phyloP scores from a whole-genome alignment of 2,113 vertebrate genomes.

The Crotalus horridus region DNA sequence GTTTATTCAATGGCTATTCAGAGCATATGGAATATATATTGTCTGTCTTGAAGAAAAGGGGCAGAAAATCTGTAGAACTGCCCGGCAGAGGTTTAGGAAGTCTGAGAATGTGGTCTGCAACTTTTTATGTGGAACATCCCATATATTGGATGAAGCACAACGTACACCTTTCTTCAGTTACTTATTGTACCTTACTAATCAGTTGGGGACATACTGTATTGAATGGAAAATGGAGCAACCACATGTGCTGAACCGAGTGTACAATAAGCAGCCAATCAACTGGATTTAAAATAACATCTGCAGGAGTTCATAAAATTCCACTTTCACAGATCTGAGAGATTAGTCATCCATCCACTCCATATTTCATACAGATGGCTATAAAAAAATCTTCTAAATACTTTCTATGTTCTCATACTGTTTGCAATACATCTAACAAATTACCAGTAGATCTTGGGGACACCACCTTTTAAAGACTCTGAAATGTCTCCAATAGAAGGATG shows the following conservation, averaged over 20 bases:
- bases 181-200: background rate
- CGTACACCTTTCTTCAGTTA: background rate
- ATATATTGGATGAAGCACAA: background rate
- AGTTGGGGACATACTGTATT: background rate
- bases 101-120: background rate
- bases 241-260: background rate
- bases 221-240: background rate
- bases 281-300: background rate
- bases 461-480: background rate
- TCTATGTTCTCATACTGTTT: background rate
- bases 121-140: background rate
- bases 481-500: background rate
- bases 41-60: background rate
- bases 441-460: background rate
- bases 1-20: background rate
- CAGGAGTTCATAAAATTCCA: background rate
- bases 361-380: background rate
- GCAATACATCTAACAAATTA: background rate
- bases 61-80: background rate
- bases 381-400: background rate
- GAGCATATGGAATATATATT: background rate
- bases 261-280: background rate
- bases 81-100: background rate
- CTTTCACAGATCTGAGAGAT: background rate
- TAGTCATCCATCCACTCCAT: background rate